Percentiles rank a stretch among this genome's conserved stretches.
phyloP scores from a whole-genome alignment of 2,888 invertebrate species.

The Ectobius pallidus region DNA sequence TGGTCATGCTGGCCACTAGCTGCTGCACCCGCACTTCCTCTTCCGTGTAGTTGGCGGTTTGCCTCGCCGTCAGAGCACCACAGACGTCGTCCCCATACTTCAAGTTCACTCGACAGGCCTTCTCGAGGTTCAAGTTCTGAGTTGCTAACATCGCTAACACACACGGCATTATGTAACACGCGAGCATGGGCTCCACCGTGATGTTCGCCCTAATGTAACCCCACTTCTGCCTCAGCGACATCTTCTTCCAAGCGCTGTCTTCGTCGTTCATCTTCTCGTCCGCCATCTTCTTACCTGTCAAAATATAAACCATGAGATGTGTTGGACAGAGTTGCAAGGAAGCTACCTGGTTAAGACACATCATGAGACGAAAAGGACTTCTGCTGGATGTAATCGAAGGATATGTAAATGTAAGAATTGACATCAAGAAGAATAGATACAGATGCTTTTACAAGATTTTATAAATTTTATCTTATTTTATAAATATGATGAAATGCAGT shows the following conservation, averaged over 20 bases:
- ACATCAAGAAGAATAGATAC: no score
- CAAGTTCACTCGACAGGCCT: conserved; percentile 84
- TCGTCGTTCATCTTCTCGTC: no score
- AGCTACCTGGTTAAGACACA: no score
- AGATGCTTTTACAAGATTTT: no score
- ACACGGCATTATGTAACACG: conserved; percentile 72
- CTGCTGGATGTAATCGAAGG: no score
- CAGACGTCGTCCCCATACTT: conserved; percentile 74
- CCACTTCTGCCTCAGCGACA: conserved; percentile 54
- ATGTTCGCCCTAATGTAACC: conserved; percentile 66
- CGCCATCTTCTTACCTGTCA: no score
- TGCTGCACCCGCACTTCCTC: conserved; percentile 72
- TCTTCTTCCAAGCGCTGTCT: conserved; percentile 28
- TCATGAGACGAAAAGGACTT: no score
- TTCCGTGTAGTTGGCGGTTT: conserved; percentile 68
- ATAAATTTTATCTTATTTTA: no score
- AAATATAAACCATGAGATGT: no score
- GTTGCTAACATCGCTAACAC: conserved; percentile 75
- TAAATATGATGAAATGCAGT: no score
- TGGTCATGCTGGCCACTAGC: conserved; percentile 78
- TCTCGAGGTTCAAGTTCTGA: conserved; percentile 84
- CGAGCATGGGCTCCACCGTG: conserved; percentile 77
- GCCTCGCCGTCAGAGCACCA: conserved; percentile 74
- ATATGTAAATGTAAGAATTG: no score
- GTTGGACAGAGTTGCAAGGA: no score